Evolutionary conservation across 1,140 invertebrate species (phyloP).

Genomic region (Oreohelix idahoensis): DNA sequence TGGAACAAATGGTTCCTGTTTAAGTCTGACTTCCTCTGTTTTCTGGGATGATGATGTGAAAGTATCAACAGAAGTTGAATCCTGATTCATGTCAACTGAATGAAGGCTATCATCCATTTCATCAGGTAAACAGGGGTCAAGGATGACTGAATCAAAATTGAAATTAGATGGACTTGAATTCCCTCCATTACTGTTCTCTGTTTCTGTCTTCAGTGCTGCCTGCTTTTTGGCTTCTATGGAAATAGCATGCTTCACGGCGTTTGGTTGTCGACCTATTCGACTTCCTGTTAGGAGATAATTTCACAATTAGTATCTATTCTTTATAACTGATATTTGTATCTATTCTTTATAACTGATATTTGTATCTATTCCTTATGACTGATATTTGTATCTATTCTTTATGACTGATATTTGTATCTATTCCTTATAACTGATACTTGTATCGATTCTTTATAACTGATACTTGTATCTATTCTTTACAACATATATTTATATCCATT

Average conservation of each 20-base stretch:
- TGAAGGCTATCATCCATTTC: background rate
- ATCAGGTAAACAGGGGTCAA: conserved; percentile 10
- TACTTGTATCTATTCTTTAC: too few relatives aligned
- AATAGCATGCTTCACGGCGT: conserved; percentile 69
- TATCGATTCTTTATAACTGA: too few relatives aligned
- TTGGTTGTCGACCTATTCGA: conserved; percentile 70
- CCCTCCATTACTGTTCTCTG: background rate
- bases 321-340: too few relatives aligned
- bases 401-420: too few relatives aligned
- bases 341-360: too few relatives aligned
- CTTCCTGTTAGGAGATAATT: conserved; percentile 51
- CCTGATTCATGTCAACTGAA: background rate
- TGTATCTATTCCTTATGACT: too few relatives aligned
- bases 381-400: too few relatives aligned
- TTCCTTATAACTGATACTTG: too few relatives aligned
- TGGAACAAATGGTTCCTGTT: background rate
- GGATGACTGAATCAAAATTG: conserved; percentile 31
- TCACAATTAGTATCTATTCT: too few relatives aligned
- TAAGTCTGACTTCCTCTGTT: background rate
- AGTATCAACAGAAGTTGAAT: background rate
- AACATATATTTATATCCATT: too few relatives aligned
- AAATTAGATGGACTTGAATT: conserved; percentile 28
- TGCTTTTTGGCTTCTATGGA: conserved; percentile 62
- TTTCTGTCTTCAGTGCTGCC: conserved; percentile 30
- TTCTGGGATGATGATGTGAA: background rate